These are phyloP conservation scores for Pissodes strobi DNA, from an alignment of 1,140 invertebrate species.

Conservation along the genomic window DNA sequence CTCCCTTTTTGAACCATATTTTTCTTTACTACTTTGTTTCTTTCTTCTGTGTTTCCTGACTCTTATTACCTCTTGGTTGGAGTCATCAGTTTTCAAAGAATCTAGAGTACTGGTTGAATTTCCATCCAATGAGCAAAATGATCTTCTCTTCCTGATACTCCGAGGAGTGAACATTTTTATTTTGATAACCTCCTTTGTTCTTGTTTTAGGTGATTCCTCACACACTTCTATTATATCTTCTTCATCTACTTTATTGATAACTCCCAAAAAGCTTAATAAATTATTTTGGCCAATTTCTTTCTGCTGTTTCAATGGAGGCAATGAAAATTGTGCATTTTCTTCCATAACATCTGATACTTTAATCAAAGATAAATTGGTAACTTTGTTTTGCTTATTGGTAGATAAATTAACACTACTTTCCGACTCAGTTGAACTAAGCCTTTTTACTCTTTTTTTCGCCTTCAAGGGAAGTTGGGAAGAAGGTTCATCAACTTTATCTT, in stretches of 20 bases:
- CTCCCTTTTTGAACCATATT: not conserved
- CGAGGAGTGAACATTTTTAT: slow-evolving; percentile 34
- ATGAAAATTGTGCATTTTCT: slow-evolving; percentile 11
- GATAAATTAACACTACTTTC: slow-evolving; percentile 23
- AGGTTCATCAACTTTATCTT: not conserved
- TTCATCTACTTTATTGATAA: slow-evolving; percentile 18
- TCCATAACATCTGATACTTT: slow-evolving; percentile 6
- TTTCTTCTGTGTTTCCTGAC: slow-evolving; percentile 8
- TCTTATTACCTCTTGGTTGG: not conserved
- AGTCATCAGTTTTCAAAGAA: not conserved
- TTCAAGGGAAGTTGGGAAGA: not conserved
- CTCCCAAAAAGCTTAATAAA: slow-evolving; percentile 23
- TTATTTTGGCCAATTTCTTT: slow-evolving; percentile 14
- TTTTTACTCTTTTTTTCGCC: slow-evolving; percentile 11
- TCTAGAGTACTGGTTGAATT: too few relatives aligned
- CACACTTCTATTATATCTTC: slow-evolving; percentile 11
- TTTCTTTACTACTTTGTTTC: slow-evolving; percentile 20
- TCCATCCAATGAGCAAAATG: too few relatives aligned
- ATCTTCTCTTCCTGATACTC: not conserved
- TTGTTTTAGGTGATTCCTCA: not conserved
- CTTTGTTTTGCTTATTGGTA: not conserved
- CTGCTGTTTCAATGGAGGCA: not conserved
- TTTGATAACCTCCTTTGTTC: slow-evolving; percentile 28
- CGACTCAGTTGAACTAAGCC: slow-evolving; percentile 18
- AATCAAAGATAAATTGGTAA: not conserved